Evolutionary conservation across 2,113 vertebrate genomes (phyloP), one percentile per base, ranked within the genome.

Genomic region (Tragulus kanchil): DNA sequence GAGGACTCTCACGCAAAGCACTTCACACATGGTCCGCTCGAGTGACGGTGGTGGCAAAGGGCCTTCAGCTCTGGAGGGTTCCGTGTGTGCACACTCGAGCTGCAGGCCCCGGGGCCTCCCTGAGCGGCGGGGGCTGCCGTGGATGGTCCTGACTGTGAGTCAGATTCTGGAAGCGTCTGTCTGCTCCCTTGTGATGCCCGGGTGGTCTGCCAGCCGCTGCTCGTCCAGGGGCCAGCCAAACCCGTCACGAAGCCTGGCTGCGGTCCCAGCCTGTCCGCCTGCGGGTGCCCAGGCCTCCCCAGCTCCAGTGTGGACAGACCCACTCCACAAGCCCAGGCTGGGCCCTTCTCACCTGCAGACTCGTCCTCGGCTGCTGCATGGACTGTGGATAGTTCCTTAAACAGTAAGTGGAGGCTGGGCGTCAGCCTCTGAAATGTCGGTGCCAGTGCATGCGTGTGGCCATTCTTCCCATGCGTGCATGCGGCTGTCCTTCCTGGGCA

Each of bases 381-480:
- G 4, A 0, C 16, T 31, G 3, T 2, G 1, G 56, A 28, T 5
- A 6, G 0, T 8, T 12, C 6, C 87, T 45, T 1, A 7, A 17
- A 65, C 21, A 0, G 5, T 8, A 19, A 78, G 54, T 13, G 5
- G 21, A 2, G 14, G 15, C 25, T 0, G n/a, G 7, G 5, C 15
- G 0, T 6, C 69, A 10, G 25, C 62, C n/a, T 23, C 65, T 13
- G 28, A 78, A 12, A 11, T 8, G 1, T 6, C 3, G 19, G 16
- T 36, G 3, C 28, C 6, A 1, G 3, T 2, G 1, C 8, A 1
- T 2, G 0, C 0, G 5, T 0, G 5, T 0, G 2, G 14, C 52
- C 1, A 10, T 14, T 14, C 11, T 9, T 2, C 31, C 0, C 0
- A 12, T 5, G 6, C 5, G 0, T 3, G 13, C 9, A 15, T 2